Conservation (phyloP, 1,140 invertebrate species). For the Chironomus tepperi region DNA sequence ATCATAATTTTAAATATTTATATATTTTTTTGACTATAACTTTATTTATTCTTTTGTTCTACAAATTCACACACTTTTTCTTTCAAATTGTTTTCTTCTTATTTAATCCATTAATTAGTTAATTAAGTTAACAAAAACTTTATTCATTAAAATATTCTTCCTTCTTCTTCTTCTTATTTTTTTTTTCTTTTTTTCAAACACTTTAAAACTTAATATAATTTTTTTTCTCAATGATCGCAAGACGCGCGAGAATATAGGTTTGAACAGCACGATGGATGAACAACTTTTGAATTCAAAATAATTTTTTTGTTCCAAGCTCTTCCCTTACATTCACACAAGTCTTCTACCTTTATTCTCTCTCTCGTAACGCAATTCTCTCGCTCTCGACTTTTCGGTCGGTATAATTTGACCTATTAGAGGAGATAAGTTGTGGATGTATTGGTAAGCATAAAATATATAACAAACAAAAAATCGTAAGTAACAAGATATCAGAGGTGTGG, state of each 20-base stretch:
- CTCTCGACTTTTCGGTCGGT: no score
- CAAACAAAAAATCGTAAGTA: no score
- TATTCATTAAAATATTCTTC: background rate
- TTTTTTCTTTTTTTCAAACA: background rate
- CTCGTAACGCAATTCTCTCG: no score
- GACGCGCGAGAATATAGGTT: slow-evolving; percentile 1
- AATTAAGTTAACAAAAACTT: no score
- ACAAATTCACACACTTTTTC: no score
- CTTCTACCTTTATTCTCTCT: background rate
- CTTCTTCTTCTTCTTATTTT: background rate
- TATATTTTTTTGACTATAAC: background rate
- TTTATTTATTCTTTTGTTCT: background rate
- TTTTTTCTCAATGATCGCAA: slow-evolving; percentile 7
- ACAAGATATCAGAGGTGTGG: no score
- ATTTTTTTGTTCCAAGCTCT: no score
- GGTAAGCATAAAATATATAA: background rate
- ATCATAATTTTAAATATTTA: background rate
- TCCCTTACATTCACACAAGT: background rate
- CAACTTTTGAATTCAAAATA: background rate
- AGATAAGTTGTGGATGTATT: background rate
- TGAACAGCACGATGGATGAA: slow-evolving; percentile 11
- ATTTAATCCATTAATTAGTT: no score
- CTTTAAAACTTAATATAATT: background rate
- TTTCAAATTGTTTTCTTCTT: no score
- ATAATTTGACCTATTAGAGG: no score